Conservation (phyloP, 2,113 vertebrate species). For the Istiophorus platypterus region DNA sequence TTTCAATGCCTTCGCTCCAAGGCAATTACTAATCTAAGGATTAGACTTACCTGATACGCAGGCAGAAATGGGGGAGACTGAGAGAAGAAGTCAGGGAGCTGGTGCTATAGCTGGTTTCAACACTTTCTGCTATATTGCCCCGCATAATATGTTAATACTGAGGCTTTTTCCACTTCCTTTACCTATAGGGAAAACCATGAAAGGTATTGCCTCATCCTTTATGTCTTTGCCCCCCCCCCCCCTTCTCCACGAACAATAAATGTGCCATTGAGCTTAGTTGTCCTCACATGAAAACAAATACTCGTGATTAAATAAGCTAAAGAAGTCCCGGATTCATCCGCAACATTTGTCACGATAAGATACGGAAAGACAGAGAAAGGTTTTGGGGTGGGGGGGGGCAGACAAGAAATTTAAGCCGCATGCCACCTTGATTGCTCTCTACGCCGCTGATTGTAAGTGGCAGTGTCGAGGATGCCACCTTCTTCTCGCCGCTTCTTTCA, state of each 20-base stretch:
- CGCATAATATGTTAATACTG: slow-evolving; percentile 53
- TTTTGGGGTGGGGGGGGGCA: not conserved
- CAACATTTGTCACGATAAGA: slow-evolving; percentile 55
- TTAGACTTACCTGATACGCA: slow-evolving; percentile 75
- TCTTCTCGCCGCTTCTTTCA: slow-evolving; percentile 69
- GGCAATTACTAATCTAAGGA: slow-evolving; percentile 80
- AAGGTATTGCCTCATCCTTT: slow-evolving; percentile 2
- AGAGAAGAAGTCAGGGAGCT: slow-evolving; percentile 26
- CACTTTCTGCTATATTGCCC: slow-evolving; percentile 36
- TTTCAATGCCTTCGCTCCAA: slow-evolving; percentile 81
- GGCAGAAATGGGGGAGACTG: slow-evolving; percentile 49
- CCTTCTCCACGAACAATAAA: not conserved
- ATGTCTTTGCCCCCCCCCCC: not conserved
- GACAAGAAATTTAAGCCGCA: slow-evolving; percentile 49
- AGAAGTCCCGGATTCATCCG: slow-evolving; percentile 23
- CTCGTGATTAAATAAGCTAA: slow-evolving; percentile 50
- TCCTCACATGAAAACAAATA: slow-evolving; percentile 43
- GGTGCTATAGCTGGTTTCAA: slow-evolving; percentile 31
- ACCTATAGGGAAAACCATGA: slow-evolving; percentile 9
- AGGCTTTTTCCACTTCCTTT: not conserved
- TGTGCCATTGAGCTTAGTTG: slow-evolving; percentile 12
- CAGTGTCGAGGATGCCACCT: slow-evolving; percentile 70
- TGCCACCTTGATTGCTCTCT: slow-evolving; percentile 77
- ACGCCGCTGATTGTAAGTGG: slow-evolving; percentile 75
- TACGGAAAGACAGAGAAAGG: not conserved